Evolutionary conservation across 64 coral and sea anemone genomes (phyloP).

Genomic region (Acropora yongei): DNA sequence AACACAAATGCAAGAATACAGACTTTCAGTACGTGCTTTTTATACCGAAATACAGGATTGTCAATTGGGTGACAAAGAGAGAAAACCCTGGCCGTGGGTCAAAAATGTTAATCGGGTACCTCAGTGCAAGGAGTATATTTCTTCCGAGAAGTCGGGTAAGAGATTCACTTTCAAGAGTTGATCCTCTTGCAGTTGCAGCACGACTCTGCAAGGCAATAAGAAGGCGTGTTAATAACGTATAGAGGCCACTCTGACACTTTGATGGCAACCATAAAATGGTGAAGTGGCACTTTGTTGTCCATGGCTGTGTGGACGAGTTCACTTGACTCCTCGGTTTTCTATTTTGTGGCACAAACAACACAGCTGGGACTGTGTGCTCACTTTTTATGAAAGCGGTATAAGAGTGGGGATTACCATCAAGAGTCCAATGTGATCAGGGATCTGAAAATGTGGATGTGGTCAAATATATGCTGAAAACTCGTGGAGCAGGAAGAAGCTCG

Average conservation of each 20-base stretch:
- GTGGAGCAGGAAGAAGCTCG: constrained; percentile 53
- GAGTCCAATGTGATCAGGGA: background rate
- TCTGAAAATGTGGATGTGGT: background rate
- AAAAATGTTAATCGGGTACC: constrained; percentile 39
- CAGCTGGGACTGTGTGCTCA: background rate
- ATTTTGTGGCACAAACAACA: constrained; percentile 4
- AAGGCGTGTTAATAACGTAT: background rate
- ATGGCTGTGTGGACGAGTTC: background rate
- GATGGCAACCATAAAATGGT: background rate
- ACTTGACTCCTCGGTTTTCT: constrained; percentile 24
- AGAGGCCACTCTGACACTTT: background rate
- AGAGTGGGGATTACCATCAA: constrained; percentile 19
- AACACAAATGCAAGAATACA: background rate
- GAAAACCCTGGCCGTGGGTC: constrained; percentile 31
- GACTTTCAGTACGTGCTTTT: background rate
- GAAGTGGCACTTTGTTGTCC: background rate
- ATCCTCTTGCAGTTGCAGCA: constrained; percentile 24
- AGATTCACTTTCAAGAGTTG: constrained; percentile 18
- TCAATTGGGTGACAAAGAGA: constrained; percentile 13
- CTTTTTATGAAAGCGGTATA: constrained; percentile 2
- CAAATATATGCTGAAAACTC: constrained; percentile 21
- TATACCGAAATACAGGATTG: background rate
- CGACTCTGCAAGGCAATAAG: background rate
- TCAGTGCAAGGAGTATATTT: background rate
- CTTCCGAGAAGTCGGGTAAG: background rate